Evolutionary conservation across 2,888 invertebrate genomes (phyloP).

Genomic region (Cryptosula pallasiana): DNA sequence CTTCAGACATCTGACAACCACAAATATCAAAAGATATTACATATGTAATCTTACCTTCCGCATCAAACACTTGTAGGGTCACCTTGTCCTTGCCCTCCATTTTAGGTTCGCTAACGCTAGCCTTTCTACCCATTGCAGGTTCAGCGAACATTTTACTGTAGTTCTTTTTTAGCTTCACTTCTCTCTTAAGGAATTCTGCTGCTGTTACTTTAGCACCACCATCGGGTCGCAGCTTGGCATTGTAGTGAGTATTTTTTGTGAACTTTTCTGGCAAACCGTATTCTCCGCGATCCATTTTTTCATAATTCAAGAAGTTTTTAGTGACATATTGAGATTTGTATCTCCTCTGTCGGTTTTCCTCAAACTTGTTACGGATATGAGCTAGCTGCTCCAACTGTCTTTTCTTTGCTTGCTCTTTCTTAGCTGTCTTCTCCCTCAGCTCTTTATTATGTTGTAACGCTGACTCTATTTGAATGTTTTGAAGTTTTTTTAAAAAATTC

Average conservation of each 20-base stretch:
- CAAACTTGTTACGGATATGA: slow-evolving; percentile 3
- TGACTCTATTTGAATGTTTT: slow-evolving; percentile 10
- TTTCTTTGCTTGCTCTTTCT: slow-evolving; percentile 19
- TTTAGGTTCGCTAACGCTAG: neutral
- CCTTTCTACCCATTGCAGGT: neutral
- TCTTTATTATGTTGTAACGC: slow-evolving; percentile 19
- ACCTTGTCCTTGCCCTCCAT: slow-evolving; percentile 19
- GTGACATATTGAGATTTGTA: slow-evolving; percentile 20
- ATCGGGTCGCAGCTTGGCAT: neutral
- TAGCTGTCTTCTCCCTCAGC: neutral
- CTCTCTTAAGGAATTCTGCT: neutral
- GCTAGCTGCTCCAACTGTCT: slow-evolving; percentile 9
- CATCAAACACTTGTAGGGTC: neutral
- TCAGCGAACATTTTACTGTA: slow-evolving; percentile 5
- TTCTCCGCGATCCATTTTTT: slow-evolving; percentile 11
- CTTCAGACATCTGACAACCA: no score
- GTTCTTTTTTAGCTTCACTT: slow-evolving; percentile 16
- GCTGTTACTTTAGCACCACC: slow-evolving; percentile 9
- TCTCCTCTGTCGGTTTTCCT: slow-evolving; percentile 9
- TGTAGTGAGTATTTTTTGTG: neutral
- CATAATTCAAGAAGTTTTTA: slow-evolving; percentile 24
- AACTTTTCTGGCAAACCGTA: slow-evolving; percentile 15
- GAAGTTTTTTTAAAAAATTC: neutral
- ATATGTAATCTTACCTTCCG: neutral
- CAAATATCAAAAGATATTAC: no score